phyloP scores from a whole-genome alignment of 2,888 invertebrate genomes.

The Ophion slaviceki region DNA sequence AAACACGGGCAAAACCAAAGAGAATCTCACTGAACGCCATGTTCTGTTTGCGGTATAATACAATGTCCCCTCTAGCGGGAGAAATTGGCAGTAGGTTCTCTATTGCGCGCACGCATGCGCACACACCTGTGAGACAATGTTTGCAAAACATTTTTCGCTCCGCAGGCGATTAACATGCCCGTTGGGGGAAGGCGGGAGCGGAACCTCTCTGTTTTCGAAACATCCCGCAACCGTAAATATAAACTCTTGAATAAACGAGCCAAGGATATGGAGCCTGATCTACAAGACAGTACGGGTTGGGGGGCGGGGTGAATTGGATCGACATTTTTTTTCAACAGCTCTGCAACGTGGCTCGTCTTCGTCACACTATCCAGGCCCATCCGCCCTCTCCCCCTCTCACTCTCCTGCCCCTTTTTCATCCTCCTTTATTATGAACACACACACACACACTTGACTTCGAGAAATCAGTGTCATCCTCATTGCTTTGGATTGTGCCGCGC shows the following conservation, averaged over 20 bases:
- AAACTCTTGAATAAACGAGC: conserved; percentile 32
- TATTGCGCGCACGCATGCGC: conserved; percentile 3
- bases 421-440: conserved; percentile 25
- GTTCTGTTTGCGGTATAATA: too few species aligned
- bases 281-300: too few species aligned
- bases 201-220: conserved; percentile 61
- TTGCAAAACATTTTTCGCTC: conserved; percentile 63
- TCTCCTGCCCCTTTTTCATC: conserved; percentile 9
- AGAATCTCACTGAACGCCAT: too few species aligned
- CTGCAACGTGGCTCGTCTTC: background rate
- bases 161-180: conserved; percentile 51
- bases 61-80: too few species aligned
- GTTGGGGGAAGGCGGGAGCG: background rate
- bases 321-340: conserved; percentile 1
- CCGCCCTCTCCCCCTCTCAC: background rate
- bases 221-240: conserved; percentile 50
- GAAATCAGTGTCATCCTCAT: background rate
- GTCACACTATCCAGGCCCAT: too few species aligned
- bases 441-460: conserved; percentile 46
- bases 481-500: conserved; percentile 4
- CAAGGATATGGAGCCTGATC: conserved; percentile 3
- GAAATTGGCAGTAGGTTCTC: too few species aligned
- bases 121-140: conserved; percentile 55
- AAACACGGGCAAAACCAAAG: too few species aligned
- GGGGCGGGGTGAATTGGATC: background rate